Conservation (phyloP, 2,797 vertebrate species). For the Hyperoplus lanceolatus region DNA sequence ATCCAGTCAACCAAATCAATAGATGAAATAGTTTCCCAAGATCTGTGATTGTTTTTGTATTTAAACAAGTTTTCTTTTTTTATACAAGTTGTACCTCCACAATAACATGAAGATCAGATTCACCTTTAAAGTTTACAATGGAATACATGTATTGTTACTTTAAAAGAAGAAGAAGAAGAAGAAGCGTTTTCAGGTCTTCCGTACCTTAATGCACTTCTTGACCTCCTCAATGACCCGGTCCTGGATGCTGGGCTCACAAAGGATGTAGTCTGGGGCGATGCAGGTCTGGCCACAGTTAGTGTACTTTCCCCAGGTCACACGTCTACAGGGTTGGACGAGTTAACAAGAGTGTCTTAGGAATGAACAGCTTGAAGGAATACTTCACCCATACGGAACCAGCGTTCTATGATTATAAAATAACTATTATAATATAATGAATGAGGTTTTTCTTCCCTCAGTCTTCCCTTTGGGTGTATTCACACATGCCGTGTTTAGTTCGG, state of each 20-base stretch:
- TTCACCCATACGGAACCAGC: too few relatives aligned
- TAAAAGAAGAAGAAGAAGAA: too few relatives aligned
- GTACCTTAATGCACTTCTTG: slow-evolving; percentile 87
- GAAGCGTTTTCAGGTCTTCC: neutral
- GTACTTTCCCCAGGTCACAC: slow-evolving; percentile 94
- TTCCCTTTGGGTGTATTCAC: too few relatives aligned
- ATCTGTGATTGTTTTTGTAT: neutral
- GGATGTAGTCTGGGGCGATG: slow-evolving; percentile 94
- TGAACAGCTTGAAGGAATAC: neutral
- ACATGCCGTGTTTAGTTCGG: too few relatives aligned
- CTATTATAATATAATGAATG: too few relatives aligned
- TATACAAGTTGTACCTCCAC: neutral
- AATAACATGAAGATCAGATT: slow-evolving; percentile 2
- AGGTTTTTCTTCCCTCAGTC: too few relatives aligned
- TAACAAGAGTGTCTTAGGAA: neutral
- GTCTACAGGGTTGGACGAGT: slow-evolving; percentile 73
- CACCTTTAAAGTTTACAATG: neutral
- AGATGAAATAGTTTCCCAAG: neutral
- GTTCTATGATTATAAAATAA: too few relatives aligned
- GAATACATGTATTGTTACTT: neutral
- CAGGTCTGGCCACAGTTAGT: slow-evolving; percentile 95
- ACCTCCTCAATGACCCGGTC: slow-evolving; percentile 88
- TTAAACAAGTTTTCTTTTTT: neutral
- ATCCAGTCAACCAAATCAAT: neutral
- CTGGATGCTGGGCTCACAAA: slow-evolving; percentile 92